Evolutionary conservation across 2,113 vertebrate genomes (phyloP), one percentile per base, ranked within the genome.

Genomic region (Proteles cristata): DNA sequence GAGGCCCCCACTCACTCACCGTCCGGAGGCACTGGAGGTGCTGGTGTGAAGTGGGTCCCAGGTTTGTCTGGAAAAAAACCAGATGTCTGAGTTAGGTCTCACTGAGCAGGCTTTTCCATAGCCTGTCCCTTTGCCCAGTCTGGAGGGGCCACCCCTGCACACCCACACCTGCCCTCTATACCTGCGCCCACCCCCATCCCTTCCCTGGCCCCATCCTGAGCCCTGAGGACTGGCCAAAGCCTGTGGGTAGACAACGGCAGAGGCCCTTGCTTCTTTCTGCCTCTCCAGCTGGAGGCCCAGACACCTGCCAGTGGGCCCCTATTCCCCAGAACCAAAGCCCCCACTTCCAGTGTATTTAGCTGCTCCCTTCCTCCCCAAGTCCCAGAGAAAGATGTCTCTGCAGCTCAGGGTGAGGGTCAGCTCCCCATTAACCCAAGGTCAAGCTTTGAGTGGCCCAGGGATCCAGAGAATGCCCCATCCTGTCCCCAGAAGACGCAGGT

Each of bases 61-160:
- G 99, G 99, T 98, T 99, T 99, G 98, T 99, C 99, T 99, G 99
- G 87, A 99, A 99, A 82, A 80, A 94, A 97, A 97, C 97, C 50
- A 91, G 39, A 97, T 23, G 39, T 73, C 65, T n/a, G 69, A 69
- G 91, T 93, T 21, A 45, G 68, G 16, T 0, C 0, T 21, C 80
- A 53, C 39, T 31, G 28, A 39, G 35, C 25, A 39, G 4, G 0
- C 21, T 12, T 33, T 94, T 12, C 11, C 45, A 0, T 1, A 28
- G 35, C 33, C 17, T 11, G 50, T 14, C 39, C 65, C 63, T 73
- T 9, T 26, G 12, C 35, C 65, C 74, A 15, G 66, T 31, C n/a
- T 31, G 15, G n/a, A 45, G 31, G 28, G n/a, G 50, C 50, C 77
- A 3, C 33, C 2, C 23, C 68, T 66, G 55, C 14, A 1, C 4